Base-by-base conservation (phyloP, 2,797 vertebrate genomes). In the Oreortyx pictus region DNA sequence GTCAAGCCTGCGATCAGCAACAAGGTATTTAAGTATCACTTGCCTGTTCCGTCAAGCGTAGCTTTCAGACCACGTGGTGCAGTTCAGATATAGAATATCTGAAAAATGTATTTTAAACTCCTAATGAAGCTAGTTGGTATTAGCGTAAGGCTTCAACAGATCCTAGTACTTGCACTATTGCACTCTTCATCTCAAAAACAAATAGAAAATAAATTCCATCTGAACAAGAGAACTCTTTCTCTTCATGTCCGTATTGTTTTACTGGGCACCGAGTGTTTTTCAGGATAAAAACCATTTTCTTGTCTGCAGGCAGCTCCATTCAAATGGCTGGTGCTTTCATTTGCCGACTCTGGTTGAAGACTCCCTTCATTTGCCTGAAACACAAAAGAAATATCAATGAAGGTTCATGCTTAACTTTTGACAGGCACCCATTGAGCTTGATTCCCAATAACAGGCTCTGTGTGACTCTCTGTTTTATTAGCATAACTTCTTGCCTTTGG, bases 211-310 rank as follows among this genome's bases (percentile, higher is more conserved):
- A 93, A 75, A 88, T 49, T 64, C 52, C 87, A 17, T 76, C 37
- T 24, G 57, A 70, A 85, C 17, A 80, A 73, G 47, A 57, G 75
- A 86, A 66, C 11, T 14, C 11, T 23, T 37, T 7, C 8, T 29
- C 43, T 70, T 98, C 95, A 98, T 61, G 97, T 98, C 97, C 97
- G 98, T 93, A 98, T 93, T 92, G 97, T 97, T 97, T 99, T 98
- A 89, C 57, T 97, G 83, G 93, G 92, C 77, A 96, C 91, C 9
- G 91, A 43, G 25, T 37, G 77, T 24, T 96, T 95, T 56, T 92
- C 96, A 2, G 89, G 22, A 74, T 90, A 95, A 74, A 96, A 83
- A 17, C 92, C 94, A 39, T 96, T 97, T 81, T 96, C 97, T 79
- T 95, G 97, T 81, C 81, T 96, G 88, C 96, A 97, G 82, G 84